Percentiles rank a stretch among this genome's conserved stretches.
Conservation (phyloP, 2,888 invertebrate genomes). For the Drosophila longiperda region DNA sequence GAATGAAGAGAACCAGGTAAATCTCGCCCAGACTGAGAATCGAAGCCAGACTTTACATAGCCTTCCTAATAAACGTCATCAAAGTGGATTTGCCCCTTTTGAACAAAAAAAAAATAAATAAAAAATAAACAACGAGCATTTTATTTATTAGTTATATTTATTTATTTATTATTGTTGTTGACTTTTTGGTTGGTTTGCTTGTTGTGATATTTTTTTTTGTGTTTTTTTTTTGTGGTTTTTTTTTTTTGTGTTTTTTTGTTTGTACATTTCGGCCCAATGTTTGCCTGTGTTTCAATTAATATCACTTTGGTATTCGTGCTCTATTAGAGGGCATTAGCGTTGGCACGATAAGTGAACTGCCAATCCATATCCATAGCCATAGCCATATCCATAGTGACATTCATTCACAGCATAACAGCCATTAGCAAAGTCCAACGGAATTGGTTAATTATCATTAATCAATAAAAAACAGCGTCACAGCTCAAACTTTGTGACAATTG, state of each 20-base stretch:
- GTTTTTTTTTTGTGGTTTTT: constrained; percentile 4
- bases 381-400: constrained; percentile 2
- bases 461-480: constrained; percentile 38
- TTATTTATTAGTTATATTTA: constrained; percentile 17
- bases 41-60: constrained; percentile 63
- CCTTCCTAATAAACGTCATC: constrained; percentile 36
- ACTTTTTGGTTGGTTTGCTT: constrained; percentile 12
- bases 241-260: constrained; percentile 6
- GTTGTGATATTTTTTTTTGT: constrained; percentile 7
- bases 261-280: constrained; percentile 20
- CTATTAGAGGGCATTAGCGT: constrained; percentile 69
- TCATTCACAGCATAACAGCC: constrained; percentile 46
- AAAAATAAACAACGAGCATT: constrained; percentile 1
- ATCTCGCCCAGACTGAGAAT: constrained; percentile 16
- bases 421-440: constrained; percentile 52
- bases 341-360: constrained; percentile 58
- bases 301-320: constrained; percentile 52
- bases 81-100: constrained; percentile 40
- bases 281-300: constrained; percentile 75
- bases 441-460: constrained; percentile 62
- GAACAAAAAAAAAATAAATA: neutral
- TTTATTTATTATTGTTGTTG: constrained; percentile 4
- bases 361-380: constrained; percentile 17
- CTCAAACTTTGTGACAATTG: constrained; percentile 42
- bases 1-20: constrained; percentile 15